phyloP scores from a whole-genome alignment of 2,113 vertebrate species.

The Meleagris gallopavo region DNA sequence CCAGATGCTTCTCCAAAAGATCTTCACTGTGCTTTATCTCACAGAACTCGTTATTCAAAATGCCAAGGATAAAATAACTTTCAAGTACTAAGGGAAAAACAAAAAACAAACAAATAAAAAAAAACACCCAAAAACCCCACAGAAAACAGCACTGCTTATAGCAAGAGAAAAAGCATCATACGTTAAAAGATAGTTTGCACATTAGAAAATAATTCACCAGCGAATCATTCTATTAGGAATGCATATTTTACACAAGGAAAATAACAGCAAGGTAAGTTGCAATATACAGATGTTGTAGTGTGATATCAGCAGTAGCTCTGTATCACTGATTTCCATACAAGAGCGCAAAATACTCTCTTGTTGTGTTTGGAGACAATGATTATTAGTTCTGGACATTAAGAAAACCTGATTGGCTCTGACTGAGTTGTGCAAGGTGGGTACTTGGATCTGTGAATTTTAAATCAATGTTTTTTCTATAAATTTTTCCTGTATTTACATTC shows the following conservation, averaged over 20 bases:
- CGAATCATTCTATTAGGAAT: not conserved
- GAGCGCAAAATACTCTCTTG: not conserved
- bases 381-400: not conserved
- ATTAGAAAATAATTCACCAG: not conserved
- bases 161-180: not conserved
- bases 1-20: constrained; percentile 55
- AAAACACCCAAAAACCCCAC: not conserved
- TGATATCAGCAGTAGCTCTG: not conserved
- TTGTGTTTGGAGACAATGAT: not conserved
- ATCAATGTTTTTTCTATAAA: not conserved
- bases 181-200: not conserved
- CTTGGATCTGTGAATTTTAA: not conserved
- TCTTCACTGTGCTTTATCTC: constrained; percentile 33
- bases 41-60: constrained; percentile 48
- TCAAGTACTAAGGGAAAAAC: not conserved
- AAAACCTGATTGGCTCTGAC: not conserved
- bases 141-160: not conserved
- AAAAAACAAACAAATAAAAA: not conserved
- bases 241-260: not conserved
- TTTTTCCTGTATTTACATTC: not conserved
- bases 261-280: not conserved
- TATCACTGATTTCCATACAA: not conserved
- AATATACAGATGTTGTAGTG: not conserved
- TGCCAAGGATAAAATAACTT: constrained; percentile 24
- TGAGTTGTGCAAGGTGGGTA: not conserved